Base-by-base conservation (phyloP, 2,113 vertebrate species). In the Ochotona curzoniae region DNA sequence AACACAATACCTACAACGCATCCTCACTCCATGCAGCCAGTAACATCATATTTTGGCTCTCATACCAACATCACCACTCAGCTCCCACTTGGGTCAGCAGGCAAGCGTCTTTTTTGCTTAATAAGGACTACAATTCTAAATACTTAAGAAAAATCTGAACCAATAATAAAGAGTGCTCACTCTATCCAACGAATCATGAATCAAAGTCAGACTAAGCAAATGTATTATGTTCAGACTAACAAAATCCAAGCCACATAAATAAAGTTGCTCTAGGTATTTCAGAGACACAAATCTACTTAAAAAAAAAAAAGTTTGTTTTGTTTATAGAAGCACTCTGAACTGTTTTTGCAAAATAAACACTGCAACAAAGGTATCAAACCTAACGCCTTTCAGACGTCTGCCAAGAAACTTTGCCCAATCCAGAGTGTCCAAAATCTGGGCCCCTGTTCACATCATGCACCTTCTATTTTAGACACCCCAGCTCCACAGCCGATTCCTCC, bases 261-360 rank as follows among this genome's bases (percentile, higher is more conserved):
- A 66, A 61, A 38, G 44, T 1, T 47, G 26, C 70, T 81, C 66
- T 57, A 32, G 17, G 7, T 60, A 63, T 67, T 88, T 87, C 20
- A 69, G 47, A 9, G 70, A 86, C 38, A 83, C 7, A 74, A 5
- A 32, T 47, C 7, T 80, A 26, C 49, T 93, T 54, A 44, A 83
- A 44, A 44, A 44, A 44, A 44, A 57, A 94, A 92, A 89, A 92
- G 66, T 87, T 93, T 30, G 64, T 69, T 79, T 90, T 8, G n/a
- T 67, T 90, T 82, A 76, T 38, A 67, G 32, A 13, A 30, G 15
- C 73, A 30, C 60, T 35, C 64, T 8, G 18, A 44, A 87, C 61
- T 86, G 85, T 70, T 75, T 44, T 26, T 91, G 83, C 28, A 89
- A 96, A 94, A 92, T 44, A 93, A 92, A 70, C n/a, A 30, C 15